phyloP scores from a whole-genome alignment of 2,113 vertebrate species.

The Vombatus ursinus region DNA sequence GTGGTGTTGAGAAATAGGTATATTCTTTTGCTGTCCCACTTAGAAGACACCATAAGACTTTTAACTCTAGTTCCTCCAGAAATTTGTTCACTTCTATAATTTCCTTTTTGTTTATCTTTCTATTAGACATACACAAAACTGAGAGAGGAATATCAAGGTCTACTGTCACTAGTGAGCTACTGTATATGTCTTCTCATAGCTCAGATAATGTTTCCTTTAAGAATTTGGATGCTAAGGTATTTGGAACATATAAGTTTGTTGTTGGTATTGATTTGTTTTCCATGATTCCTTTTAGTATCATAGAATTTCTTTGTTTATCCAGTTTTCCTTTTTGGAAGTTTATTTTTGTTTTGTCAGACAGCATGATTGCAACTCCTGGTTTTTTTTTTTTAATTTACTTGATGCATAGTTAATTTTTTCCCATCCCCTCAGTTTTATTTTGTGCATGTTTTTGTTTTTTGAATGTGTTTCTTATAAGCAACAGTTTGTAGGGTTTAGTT shows the following conservation, averaged over 20 bases:
- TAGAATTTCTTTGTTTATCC: neutral
- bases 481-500: neutral
- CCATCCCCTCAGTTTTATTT: neutral
- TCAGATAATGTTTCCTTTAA: neutral
- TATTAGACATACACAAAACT: neutral
- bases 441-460: neutral
- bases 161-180: neutral
- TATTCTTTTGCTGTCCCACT: neutral
- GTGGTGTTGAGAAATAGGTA: neutral
- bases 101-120: neutral
- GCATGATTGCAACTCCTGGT: neutral
- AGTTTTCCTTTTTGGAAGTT: neutral
- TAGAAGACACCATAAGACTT: neutral
- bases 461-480: neutral
- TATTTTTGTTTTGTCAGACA: neutral
- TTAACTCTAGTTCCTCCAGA: neutral
- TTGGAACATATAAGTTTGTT: neutral
- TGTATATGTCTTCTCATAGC: neutral
- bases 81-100: neutral
- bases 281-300: neutral
- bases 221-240: neutral
- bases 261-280: neutral
- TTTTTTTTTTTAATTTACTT: neutral
- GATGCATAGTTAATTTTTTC: neutral
- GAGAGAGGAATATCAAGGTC: neutral